Base-by-base conservation (phyloP, 1,140 invertebrate species). In the Drosophila hydei region DNA sequence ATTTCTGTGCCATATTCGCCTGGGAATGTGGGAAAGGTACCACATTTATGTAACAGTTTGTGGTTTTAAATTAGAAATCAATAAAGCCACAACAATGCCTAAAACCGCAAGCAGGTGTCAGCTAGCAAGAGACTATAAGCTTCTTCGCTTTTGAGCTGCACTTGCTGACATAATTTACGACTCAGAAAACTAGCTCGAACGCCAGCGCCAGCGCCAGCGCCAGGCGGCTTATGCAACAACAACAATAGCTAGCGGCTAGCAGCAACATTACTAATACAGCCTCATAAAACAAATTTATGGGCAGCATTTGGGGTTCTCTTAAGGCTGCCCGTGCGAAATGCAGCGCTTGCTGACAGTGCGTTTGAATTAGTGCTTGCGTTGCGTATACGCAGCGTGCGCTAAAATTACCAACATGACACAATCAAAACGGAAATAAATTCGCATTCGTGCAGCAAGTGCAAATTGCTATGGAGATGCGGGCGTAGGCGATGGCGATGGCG, bases 391-490 rank as follows among this genome's bases (percentile, higher is more conserved):
- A 69, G 36, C 50, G 75, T 51, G 59, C 25, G 59, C 84, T 87
- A 88, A 88, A 88, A 89, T 79, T 83, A 83, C 68, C 61, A 64
- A 79, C 67, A 88, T 88, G 83, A 88, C 83, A 88, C 83, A 88
- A 88, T 89, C 79, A 79, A 79, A 88, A 88, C 83, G 83, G 83
- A 88, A 88, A 88, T 88, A 88, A 88, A 83, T 87, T 84, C 73
- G 45, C 61, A 74, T 55, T 58, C 64, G 72, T 71, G 77, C 77
- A 50, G 45, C 55, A 64, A 84, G 64, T 77, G 74, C 76, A 80
- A 77, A 71, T 71, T 72, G 54, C 68, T 62, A 54, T 62, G 23
- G 56, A 47, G 47, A 38, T 67, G 50, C 38, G 21, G 12, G 14
- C 45, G 48, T 30, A 5, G 48, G 48, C 48, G 48, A 30, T 18